Conservation (phyloP, 2,113 vertebrate genomes). For the Stegostoma tigrinum region DNA sequence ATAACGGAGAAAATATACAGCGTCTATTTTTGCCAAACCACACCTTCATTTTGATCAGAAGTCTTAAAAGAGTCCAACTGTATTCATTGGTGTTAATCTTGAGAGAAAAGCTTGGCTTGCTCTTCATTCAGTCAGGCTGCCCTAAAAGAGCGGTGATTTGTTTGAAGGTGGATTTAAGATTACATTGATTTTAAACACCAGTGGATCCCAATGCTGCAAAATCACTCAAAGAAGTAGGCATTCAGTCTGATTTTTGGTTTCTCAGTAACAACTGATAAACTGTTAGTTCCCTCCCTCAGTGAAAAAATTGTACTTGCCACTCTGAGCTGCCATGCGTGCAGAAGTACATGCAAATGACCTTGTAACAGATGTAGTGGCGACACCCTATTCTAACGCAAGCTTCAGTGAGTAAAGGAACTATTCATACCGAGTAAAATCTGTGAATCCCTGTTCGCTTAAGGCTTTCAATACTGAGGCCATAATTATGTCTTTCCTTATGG, state of each 20-base stretch:
- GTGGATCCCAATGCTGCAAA: too few species aligned
- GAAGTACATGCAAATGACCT: background rate
- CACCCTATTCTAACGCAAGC: background rate
- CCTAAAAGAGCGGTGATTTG: background rate
- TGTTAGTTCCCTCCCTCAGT: background rate
- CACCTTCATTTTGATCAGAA: background rate
- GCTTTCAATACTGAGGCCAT: background rate
- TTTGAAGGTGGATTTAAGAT: background rate
- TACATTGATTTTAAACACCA: background rate
- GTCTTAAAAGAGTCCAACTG: background rate
- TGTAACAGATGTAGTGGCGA: background rate
- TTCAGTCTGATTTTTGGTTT: background rate
- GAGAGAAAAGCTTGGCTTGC: background rate
- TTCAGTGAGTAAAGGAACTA: background rate
- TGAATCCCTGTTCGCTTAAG: background rate
- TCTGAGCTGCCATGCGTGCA: background rate
- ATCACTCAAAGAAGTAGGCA: background rate
- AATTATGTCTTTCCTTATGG: background rate
- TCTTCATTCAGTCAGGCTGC: background rate
- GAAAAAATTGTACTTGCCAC: background rate
- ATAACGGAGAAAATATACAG: too few species aligned
- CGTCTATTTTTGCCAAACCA: background rate
- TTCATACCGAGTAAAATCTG: background rate
- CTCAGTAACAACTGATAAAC: background rate
- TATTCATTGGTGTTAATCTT: background rate